Conservation (phyloP, 2,113 vertebrate genomes). For the Stigmatopora nigra region DNA sequence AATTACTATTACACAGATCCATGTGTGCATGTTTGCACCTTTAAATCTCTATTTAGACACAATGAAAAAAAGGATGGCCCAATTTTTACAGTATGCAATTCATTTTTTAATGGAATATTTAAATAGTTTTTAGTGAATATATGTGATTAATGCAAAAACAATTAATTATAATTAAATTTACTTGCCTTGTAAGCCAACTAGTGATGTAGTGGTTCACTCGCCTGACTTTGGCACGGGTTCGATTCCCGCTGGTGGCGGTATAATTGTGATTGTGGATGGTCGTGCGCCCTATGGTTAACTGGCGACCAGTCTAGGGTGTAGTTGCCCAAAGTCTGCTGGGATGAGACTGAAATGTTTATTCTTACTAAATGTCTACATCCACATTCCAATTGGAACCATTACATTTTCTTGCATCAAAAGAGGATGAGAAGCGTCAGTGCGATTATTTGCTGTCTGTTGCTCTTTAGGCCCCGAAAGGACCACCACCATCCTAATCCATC, state of each 20-base stretch:
- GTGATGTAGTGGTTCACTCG: too few relatives aligned
- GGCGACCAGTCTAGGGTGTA: too few relatives aligned
- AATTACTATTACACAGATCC: background rate
- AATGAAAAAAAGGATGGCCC: background rate
- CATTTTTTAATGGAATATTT: background rate
- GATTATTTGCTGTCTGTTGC: slow-evolving; percentile 59
- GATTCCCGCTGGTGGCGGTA: too few relatives aligned
- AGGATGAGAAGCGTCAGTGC: slow-evolving; percentile 20
- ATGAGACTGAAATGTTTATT: background rate
- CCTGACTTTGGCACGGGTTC: too few relatives aligned
- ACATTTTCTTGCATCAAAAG: background rate
- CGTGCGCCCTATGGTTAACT: too few relatives aligned
- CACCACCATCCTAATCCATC: slow-evolving; percentile 73
- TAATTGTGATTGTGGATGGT: too few relatives aligned
- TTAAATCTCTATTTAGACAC: background rate
- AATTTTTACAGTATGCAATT: background rate
- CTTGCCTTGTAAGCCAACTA: too few relatives aligned
- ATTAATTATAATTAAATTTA: too few relatives aligned
- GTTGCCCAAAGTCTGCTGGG: too few relatives aligned
- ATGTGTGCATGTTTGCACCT: background rate
- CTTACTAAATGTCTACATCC: background rate
- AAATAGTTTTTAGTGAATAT: background rate
- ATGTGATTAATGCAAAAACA: too few relatives aligned
- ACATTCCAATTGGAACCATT: background rate
- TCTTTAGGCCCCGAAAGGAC: slow-evolving; percentile 68